Evolutionary conservation across 2,797 vertebrate species (phyloP).

Genomic region (Chloroceryle amazona): DNA sequence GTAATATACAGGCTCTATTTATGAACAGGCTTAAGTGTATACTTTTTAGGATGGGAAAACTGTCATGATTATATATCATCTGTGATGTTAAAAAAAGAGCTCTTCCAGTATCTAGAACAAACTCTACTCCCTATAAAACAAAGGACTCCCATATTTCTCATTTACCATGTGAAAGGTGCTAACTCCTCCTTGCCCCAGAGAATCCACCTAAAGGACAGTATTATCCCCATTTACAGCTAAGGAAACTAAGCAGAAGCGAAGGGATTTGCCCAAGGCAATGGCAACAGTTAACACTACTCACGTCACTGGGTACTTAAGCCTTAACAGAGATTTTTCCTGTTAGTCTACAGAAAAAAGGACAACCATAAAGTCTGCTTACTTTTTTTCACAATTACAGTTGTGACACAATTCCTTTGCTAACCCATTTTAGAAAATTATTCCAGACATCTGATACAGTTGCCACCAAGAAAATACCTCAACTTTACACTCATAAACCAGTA

Average conservation of each 20-base stretch:
- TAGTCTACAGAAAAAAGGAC: not conserved
- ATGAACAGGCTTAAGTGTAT: not conserved
- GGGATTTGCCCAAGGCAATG: not conserved
- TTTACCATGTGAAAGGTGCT: not conserved
- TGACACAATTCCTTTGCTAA: not conserved
- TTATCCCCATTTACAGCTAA: not conserved
- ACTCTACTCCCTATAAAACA: not conserved
- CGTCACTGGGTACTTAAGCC: not conserved
- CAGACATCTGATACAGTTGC: not conserved
- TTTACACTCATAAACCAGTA: not conserved
- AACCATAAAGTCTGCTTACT: not conserved
- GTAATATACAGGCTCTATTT: not conserved
- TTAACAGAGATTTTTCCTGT: not conserved
- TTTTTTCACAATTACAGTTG: not conserved
- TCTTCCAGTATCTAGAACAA: not conserved
- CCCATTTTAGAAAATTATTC: not conserved
- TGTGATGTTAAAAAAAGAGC: not conserved
- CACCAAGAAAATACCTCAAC: not conserved
- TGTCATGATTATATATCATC: rapidly evolving
- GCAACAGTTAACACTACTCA: not conserved
- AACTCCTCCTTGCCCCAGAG: not conserved
- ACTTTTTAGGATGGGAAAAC: not conserved
- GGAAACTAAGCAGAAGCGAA: not conserved
- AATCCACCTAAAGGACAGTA: not conserved
- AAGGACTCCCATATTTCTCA: not conserved